Base-by-base conservation (phyloP, 1,140 invertebrate genomes). In the Drosophila eugracilis region DNA sequence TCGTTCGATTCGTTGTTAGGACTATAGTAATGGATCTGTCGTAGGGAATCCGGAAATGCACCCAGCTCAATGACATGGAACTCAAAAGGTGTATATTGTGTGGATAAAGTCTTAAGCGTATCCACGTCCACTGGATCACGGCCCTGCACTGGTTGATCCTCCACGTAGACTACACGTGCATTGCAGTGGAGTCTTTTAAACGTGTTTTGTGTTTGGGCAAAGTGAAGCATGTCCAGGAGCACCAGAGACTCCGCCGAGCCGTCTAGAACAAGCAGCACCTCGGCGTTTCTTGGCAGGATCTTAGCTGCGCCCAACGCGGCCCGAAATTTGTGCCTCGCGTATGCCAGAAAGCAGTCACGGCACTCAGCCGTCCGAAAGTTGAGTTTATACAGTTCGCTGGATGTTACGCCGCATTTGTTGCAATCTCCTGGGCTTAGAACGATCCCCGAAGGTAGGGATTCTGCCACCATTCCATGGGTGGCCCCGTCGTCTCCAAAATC, bases 401-500 rank as follows among this genome's bases (percentile, higher is more conserved):
- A 57, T 7, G 2, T 14, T 2, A 48, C n/a, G 0, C 50, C 66
- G 19, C 91, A 91, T 53, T 91, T 91, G 32, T 65, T 75, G 36
- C 91, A 91, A 10, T 32, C 53, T 6, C 80, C 78, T 1, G 48
- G 45, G 12, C n/a, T 50, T 5, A 74, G 28, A 12, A 54, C 30
- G 4, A 41, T 57, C 0, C 52, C 57, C 9, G 22, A 45, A 2
- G 52, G 37, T 15, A 30, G 30, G 19, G 48, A 59, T 21, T 45
- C 57, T 5, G 65, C 45, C 19, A 71, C 12, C 91, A 91, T 91
- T 4, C 70, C 59, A 58, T 90, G 90, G 5, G 36, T 41, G 17
- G 75, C 89, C 9, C 90, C 90, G 9, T 90, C 90, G 50, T 91
- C 91, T 3, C 89, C 88, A 49, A 91, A 90, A 65, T 91, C 90